A percentile compares a stretch with the other conserved stretches of the same genome.
Evolutionary conservation across 2,113 vertebrate species (phyloP).

Genomic region (Colistium nudipinnis): DNA sequence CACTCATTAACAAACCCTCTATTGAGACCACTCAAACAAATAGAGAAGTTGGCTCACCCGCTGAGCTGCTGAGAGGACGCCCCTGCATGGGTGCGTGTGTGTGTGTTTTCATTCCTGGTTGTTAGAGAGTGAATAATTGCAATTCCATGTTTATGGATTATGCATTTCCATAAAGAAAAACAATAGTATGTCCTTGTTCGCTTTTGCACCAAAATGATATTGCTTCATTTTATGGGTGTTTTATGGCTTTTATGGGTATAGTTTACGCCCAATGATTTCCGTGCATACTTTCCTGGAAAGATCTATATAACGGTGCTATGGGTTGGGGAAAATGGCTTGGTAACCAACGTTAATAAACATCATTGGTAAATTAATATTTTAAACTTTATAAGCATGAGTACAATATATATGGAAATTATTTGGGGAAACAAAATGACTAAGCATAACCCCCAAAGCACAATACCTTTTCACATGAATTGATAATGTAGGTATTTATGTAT

Average conservation of each 20-base stretch:
- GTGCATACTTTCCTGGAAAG: neutral
- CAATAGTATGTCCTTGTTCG: neutral
- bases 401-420: too few species aligned
- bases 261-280: neutral
- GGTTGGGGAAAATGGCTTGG: neutral
- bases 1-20: conserved; percentile 38
- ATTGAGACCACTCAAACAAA: conserved; percentile 34
- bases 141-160: neutral
- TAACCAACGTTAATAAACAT: neutral
- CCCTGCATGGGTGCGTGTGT: neutral
- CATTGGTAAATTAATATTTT: neutral
- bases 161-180: neutral
- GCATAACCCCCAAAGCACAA: too few species aligned
- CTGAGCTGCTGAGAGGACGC: conserved; percentile 1
- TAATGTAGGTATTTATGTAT: too few species aligned
- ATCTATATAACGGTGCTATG: neutral
- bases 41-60: conserved; percentile 15
- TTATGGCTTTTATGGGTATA: neutral
- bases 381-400: neutral
- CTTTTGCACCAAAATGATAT: neutral
- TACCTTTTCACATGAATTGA: too few species aligned
- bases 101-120: neutral
- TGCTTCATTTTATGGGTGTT: neutral
- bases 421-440: too few species aligned
- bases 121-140: neutral